Evolutionary conservation across 2,797 vertebrate species (phyloP), one percentile per base, ranked within the genome.

Genomic region (Rhadinocentrus ornatus): DNA sequence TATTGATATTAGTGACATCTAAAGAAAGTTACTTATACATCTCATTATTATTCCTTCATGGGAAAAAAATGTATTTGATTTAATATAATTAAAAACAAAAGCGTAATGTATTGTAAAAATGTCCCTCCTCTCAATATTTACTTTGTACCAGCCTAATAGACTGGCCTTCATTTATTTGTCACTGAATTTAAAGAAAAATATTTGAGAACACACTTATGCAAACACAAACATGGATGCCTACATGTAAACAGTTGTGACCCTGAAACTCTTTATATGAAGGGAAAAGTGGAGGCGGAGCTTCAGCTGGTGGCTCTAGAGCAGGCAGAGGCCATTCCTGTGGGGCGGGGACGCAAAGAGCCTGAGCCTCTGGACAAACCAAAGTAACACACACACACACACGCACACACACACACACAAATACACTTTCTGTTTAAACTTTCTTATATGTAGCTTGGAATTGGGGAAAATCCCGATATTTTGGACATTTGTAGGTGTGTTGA

Each of bases 361-460:
- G 97, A 98, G 66, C 95, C 97, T 3, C 88, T 98, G 85, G 97
- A 99, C 50, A 99, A 98, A 87, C 97, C 97, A 57, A 94, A 96
- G 97, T 98, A 94, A 80, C 93, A 46, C 24, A 24, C 66, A 48
- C 57, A 60, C 56, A 22, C 39, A 70, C 44, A 54, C 29, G 73
- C 4, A 32, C 56, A 60, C 54, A 55, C 16, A 22, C n/a, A 22
- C 52, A 3, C 29, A 29, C 29, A 31, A 31, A 6, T 6, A 34
- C 34, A 1, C 34, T 9, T 34, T 34, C 44, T 48, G 8, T 48
- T 48, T 8, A 20, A n/a, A 5, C 18, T 48, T 18, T 7, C 18
- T 20, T n/a, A 46, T 20, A 46, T 46, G 44, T 6, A 46, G 15
- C 12, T 15, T 39, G 12, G 4, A 39, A n/a, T n/a, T 15, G 39